These are phyloP conservation scores for Puma concolor DNA, from an alignment of 2,113 vertebrate species.

Conservation along the genomic window DNA sequence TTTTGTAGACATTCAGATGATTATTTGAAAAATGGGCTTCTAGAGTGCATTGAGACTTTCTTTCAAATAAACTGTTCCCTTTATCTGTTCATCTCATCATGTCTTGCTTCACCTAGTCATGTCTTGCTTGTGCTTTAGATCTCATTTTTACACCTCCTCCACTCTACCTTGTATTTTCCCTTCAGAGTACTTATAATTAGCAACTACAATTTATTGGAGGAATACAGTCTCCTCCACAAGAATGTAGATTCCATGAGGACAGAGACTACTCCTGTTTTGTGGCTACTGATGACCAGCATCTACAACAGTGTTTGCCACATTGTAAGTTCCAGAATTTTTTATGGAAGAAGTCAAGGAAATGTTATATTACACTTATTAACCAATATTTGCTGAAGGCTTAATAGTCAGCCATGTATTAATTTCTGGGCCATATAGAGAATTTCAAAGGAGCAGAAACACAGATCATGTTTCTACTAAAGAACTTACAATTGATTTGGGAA, in stretches of 20 bases:
- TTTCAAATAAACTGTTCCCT: not conserved
- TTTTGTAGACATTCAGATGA: not conserved
- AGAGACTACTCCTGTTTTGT: not conserved
- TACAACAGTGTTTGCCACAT: not conserved
- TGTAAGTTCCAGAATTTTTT: not conserved
- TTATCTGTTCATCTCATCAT: not conserved
- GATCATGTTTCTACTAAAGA: not conserved
- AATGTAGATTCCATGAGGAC: not conserved
- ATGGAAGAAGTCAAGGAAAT: not conserved
- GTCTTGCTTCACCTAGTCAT: not conserved
- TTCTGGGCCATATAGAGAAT: not conserved
- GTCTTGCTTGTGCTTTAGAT: not conserved
- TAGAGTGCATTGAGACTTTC: not conserved
- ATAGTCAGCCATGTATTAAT: not conserved
- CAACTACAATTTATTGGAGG: not conserved
- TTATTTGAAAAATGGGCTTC: not conserved
- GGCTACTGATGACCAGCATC: not conserved
- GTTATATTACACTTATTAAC: not conserved
- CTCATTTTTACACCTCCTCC: not conserved
- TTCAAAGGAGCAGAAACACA: not conserved
- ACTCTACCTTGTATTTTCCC: not conserved
- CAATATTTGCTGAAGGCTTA: not conserved
- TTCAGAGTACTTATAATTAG: not conserved
- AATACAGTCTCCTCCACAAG: not conserved
- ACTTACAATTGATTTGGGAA: not conserved